Conservation (phyloP, 1,140 invertebrate genomes). For the Akabosia matsudoensis region DNA sequence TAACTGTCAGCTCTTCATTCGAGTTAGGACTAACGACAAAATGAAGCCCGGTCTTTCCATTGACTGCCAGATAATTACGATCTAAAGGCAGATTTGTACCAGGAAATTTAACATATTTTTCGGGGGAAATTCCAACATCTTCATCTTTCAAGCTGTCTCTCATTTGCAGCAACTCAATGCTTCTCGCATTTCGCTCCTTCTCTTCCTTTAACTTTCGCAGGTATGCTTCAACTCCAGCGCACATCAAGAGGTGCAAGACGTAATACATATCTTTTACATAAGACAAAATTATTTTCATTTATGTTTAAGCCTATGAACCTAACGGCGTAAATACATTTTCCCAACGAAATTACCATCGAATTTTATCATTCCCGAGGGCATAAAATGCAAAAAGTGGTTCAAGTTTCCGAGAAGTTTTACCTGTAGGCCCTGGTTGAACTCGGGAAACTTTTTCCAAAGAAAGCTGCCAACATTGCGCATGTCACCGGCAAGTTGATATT, state of each 20-base stretch:
- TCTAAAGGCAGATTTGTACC: conserved; percentile 20
- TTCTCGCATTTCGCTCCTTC: neutral
- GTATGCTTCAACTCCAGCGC: conserved; percentile 30
- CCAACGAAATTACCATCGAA: conserved; percentile 21
- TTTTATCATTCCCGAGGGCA: conserved; percentile 16
- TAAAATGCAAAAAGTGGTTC: conserved; percentile 36
- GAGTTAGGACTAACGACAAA: conserved; percentile 25
- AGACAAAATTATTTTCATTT: neutral
- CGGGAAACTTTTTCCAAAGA: conserved; percentile 33
- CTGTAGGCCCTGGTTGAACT: conserved; percentile 31
- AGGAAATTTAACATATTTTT: neutral
- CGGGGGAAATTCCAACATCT: neutral
- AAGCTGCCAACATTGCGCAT: conserved; percentile 19
- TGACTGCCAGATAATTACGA: conserved; percentile 26
- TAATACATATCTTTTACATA: conserved; percentile 36
- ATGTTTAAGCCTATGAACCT: neutral
- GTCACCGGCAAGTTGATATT: conserved; percentile 32
- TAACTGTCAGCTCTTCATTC: neutral
- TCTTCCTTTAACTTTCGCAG: conserved; percentile 23
- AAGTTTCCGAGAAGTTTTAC: conserved; percentile 35
- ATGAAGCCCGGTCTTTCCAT: conserved; percentile 17
- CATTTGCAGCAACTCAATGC: too few relatives aligned
- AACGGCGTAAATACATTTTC: neutral
- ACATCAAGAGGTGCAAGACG: conserved; percentile 34
- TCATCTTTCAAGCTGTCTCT: neutral